phyloP scores from a whole-genome alignment of 2,113 vertebrate genomes.

The Turnix velox region DNA sequence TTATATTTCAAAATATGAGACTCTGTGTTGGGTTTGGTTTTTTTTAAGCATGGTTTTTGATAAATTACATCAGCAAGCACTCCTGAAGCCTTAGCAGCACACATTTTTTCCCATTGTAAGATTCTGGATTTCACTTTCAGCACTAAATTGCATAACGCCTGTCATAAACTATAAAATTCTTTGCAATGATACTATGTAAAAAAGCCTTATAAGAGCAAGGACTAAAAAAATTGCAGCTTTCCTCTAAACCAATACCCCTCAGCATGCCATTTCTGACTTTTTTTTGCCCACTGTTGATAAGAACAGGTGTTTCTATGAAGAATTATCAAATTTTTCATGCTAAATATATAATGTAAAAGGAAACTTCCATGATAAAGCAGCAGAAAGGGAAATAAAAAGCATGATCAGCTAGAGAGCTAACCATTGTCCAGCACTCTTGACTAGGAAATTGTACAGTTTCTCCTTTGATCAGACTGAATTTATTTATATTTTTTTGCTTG shows the following conservation, averaged over 20 bases:
- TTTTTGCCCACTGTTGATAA: background rate
- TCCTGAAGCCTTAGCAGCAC: background rate
- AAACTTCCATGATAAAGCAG: background rate
- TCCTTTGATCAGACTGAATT: background rate
- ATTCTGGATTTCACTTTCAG: background rate
- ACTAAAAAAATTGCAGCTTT: background rate
- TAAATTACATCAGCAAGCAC: background rate
- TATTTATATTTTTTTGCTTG: background rate
- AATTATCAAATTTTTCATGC: background rate
- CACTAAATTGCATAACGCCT: accelerated
- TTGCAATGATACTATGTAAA: background rate
- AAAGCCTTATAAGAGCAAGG: background rate
- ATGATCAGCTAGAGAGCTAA: background rate
- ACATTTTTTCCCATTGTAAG: background rate
- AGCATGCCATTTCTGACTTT: background rate
- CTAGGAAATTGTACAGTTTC: background rate
- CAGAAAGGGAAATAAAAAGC: accelerated
- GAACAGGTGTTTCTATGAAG: background rate
- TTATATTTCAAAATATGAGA: background rate
- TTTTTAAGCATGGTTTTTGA: accelerated
- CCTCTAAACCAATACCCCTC: background rate
- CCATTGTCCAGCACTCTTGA: background rate
- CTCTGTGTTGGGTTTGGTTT: background rate
- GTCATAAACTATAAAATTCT: background rate
- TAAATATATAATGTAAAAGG: background rate